Conservation (phyloP, 2,888 invertebrate species). For the Orthosia gothica region DNA sequence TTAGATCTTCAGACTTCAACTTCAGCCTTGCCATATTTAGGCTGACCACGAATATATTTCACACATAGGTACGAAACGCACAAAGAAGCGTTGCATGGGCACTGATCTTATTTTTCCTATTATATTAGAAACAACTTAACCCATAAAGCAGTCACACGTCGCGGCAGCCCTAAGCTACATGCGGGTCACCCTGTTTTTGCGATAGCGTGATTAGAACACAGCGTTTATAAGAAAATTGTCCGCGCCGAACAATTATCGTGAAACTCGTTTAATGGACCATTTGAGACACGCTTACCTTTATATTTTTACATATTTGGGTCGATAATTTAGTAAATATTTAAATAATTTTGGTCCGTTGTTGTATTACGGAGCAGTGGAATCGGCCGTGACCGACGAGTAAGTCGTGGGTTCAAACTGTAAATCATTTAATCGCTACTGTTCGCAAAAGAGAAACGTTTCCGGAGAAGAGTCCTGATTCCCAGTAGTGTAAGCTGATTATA, state of each 20-base stretch:
- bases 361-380: neutral
- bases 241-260: slow-evolving; percentile 70
- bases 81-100: neutral
- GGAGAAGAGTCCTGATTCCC: no score
- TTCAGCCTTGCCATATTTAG: no score
- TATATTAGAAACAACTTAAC: slow-evolving; percentile 12
- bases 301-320: slow-evolving; percentile 49
- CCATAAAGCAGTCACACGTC: slow-evolving; percentile 13
- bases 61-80: neutral
- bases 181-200: slow-evolving; percentile 76
- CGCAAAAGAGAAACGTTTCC: no score
- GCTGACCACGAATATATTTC: neutral
- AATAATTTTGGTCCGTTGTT: neutral
- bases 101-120: neutral
- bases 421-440: no score
- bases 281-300: slow-evolving; percentile 45
- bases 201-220: slow-evolving; percentile 71
- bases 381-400: neutral
- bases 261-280: slow-evolving; percentile 64
- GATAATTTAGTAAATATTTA: slow-evolving; percentile 11
- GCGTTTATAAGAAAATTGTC: slow-evolving; percentile 74
- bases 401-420: no score
- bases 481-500: no score
- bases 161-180: slow-evolving; percentile 61
- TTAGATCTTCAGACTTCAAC: no score